Evolutionary conservation across 2,113 vertebrate species (phyloP).

Genomic region (Myrmophylax atrothorax): DNA sequence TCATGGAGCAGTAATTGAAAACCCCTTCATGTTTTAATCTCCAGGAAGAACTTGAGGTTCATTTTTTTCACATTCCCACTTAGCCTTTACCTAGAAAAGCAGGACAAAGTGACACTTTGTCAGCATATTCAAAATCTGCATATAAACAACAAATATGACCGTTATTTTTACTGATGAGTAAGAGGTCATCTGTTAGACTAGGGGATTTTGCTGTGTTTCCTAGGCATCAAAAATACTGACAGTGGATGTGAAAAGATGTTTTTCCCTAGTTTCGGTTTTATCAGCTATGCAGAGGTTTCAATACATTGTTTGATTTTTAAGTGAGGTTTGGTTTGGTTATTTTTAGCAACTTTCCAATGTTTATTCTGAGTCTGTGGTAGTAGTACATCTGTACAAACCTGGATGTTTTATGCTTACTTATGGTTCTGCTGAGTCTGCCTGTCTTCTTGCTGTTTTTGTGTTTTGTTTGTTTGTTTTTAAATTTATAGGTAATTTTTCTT

Average conservation of each 20-base stretch:
- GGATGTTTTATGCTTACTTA: not conserved
- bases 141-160: not conserved
- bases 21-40: not conserved
- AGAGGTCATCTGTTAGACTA: not conserved
- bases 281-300: not conserved
- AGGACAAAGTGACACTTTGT: not conserved
- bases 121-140: not conserved
- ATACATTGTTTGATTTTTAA: not conserved
- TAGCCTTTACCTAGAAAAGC: not conserved
- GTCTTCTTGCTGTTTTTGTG: not conserved
- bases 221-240: not conserved
- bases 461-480: not conserved
- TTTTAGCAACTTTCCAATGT: not conserved
- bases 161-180: not conserved
- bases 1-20: not conserved
- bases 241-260: not conserved
- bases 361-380: not conserved
- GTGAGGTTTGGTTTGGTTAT: not conserved
- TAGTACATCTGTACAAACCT: not conserved
- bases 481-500: not conserved
- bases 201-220: not conserved
- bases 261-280: not conserved
- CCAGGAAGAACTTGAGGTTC: not conserved
- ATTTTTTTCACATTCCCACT: not conserved
- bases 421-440: not conserved